Base-by-base conservation (phyloP, 2,888 invertebrate species). In the Callyntrura guangdongensis region DNA sequence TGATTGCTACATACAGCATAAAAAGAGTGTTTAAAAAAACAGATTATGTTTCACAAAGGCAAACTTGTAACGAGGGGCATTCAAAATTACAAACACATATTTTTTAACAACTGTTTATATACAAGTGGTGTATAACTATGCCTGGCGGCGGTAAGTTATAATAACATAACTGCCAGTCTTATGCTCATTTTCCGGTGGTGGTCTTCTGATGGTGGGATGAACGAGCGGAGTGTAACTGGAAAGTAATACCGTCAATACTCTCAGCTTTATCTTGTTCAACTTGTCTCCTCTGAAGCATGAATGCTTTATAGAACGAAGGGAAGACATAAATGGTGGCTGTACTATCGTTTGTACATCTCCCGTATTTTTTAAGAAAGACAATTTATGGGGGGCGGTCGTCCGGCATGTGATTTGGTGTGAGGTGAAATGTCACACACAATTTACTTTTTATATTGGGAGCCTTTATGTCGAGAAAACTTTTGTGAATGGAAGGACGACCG, bases 391-490 rank as follows among this genome's bases (percentile, higher is more conserved):
- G 49, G 49, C 59, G 45, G 27, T n/a, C 8, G 25, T 79, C 22
- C n/a, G 5, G 3, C n/a, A 72, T n/a, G 36, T 6, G 20, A 20
- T 25, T 53, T 36, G 14, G 14, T 59, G 61, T 17, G 36, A 79
- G 79, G 79, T 27, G 61, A 59, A 81, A 81, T 81, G 81, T 81
- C 81, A 81, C 61, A 81, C 17, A 61, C 81, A 81, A 81, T 81
- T 81, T 81, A 61, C 61, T 81, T 81, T 81, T 61, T 5, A 53
- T 20, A 81, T 4, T 36, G 36, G 36, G 36, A 61, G 45, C 36
- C 27, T 36, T 59, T 27, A 22, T 47, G 72, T 49, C 49, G 17
- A 49, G 47, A 74, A 74, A 22, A 49, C 20, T 20, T 17, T 72
- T 17, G 25, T 77, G 77, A 49, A 77, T 53, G 77, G 17, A n/a